Evolutionary conservation across 1,140 invertebrate species (phyloP).

Genomic region (Euura saliciscinereae): DNA sequence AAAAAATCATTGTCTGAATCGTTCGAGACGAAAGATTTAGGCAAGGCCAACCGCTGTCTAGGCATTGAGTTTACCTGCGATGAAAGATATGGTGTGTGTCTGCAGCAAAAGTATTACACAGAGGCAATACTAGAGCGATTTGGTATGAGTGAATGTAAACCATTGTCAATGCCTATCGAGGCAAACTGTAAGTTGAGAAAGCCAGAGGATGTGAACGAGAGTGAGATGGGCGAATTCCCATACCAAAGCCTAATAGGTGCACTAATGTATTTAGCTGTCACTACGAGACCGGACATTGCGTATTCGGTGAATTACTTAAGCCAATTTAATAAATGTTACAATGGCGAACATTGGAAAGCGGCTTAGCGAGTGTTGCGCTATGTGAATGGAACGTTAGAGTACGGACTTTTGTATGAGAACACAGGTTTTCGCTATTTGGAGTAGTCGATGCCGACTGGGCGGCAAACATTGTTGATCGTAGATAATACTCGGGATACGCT

Average conservation of each 20-base stretch:
- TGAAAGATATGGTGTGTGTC: conserved; percentile 4
- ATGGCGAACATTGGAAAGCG: conserved; percentile 23
- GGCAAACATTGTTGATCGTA: conserved; percentile 11
- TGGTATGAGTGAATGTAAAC: conserved; percentile 25
- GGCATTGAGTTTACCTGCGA: conserved; percentile 16
- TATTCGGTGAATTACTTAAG: conserved; percentile 34
- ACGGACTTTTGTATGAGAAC: conserved; percentile 20
- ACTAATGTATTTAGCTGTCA: conserved; percentile 43
- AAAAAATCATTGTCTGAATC: conserved; percentile 15
- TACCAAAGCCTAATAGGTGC: conserved; percentile 52
- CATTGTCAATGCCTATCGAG: conserved; percentile 20
- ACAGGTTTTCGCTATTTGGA: not conserved
- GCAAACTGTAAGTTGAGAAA: conserved; percentile 32
- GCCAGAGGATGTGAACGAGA: conserved; percentile 14
- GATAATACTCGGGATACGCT: conserved; percentile 18
- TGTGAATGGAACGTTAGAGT: conserved; percentile 28
- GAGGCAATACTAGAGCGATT: conserved; percentile 18
- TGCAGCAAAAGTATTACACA: conserved; percentile 22
- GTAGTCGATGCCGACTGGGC: conserved; percentile 21
- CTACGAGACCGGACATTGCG: conserved; percentile 47
- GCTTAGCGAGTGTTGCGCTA: conserved; percentile 37
- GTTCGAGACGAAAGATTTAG: conserved; percentile 26
- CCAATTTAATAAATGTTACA: conserved; percentile 30
- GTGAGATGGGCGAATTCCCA: conserved; percentile 4
- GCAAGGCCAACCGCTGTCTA: conserved; percentile 10